Conservation (phyloP, 2,113 vertebrate species). For the Pica pica region DNA sequence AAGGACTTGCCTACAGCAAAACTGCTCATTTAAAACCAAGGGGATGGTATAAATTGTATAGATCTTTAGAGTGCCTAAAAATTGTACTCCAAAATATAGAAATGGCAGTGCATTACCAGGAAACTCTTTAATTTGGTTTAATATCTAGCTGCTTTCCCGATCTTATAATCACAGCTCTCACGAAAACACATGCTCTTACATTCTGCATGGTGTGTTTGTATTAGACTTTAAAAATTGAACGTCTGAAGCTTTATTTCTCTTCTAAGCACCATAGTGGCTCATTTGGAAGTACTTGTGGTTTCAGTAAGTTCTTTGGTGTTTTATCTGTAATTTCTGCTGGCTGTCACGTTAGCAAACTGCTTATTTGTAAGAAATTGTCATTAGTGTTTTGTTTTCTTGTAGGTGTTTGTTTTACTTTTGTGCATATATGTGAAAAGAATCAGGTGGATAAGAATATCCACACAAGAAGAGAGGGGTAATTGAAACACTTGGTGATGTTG, state of each 20-base stretch:
- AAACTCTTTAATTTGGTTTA: background rate
- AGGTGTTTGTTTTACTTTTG: background rate
- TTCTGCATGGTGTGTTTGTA: background rate
- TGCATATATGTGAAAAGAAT: background rate
- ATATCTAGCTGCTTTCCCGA: background rate
- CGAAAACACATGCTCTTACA: background rate
- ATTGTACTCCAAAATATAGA: background rate
- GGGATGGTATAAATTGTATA: background rate
- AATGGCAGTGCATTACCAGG: background rate
- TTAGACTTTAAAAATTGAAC: background rate
- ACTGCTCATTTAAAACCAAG: background rate
- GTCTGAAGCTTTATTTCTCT: background rate
- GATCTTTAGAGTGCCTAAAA: background rate
- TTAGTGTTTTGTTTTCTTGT: background rate
- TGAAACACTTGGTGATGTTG: background rate
- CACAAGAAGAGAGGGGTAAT: background rate
- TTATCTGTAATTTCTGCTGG: background rate
- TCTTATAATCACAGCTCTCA: background rate
- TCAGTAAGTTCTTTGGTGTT: background rate
- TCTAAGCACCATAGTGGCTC: background rate
- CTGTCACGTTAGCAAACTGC: background rate
- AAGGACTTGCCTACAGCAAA: constrained; percentile 1
- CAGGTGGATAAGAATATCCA: background rate
- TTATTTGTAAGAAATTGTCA: background rate
- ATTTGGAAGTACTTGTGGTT: background rate